Evolutionary conservation across 2,797 vertebrate species (phyloP), one percentile per base, ranked within the genome.

Genomic region (Orientallactaga sibirica): DNA sequence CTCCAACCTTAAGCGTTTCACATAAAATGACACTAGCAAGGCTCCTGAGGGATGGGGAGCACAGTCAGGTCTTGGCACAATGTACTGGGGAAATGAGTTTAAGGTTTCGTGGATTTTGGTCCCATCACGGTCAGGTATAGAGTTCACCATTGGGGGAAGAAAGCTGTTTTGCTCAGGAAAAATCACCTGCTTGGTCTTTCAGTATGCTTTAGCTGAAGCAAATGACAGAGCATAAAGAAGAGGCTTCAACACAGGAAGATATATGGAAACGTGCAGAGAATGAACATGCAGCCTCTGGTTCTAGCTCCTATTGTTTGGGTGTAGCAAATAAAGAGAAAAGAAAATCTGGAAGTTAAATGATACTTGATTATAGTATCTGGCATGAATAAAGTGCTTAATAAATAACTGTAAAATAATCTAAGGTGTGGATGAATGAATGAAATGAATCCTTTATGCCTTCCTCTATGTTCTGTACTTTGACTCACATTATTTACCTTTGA

Each of bases 141-240:
- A 90, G 33, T 83, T 70, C 33, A 83, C 22, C 20, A 61, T 83
- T 37, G 5, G 33, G 62, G 16, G 41, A 85, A 77, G 82, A 81
- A 90, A 94, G 74, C 20, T 81, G 20, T 61, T 67, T 80, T 85
- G 27, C 43, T 92, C 67, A 87, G 77, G 71, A 76, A 89, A 89
- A 64, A 84, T 88, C 71, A 66, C 11, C 5, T 37, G 61, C 33
- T 48, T 52, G 10, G 29, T 2, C 15, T 70, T 82, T 75, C 27
- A 78, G 27, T 3, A 76, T n/a, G 5, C 15, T 75, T 33, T 88
- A 25, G 7, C 37, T 55, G 5, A 73, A 91, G n/a, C 15, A 73
- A 41, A 74, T 4, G 19, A 12, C 22, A 74, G n/a, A 87, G 52
- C 73, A 55, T 1, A 68, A 66, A 71, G 24, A 80, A 24, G 29